Evolutionary conservation across 2,797 vertebrate genomes (phyloP).

Genomic region (Leptatherina wallacei): DNA sequence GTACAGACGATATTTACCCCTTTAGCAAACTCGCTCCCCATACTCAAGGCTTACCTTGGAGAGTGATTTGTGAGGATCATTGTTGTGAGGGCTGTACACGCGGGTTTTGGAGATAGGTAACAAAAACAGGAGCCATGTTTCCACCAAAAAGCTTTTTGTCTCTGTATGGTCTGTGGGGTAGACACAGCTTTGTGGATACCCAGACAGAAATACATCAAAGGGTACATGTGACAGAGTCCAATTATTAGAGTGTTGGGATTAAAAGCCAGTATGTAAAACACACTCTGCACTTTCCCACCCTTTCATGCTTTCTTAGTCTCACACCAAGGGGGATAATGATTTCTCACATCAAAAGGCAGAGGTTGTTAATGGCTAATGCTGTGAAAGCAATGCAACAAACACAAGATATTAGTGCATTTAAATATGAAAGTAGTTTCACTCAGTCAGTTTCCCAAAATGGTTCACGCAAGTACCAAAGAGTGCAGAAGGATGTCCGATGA

Average conservation of each 20-base stretch:
- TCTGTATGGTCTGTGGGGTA: constrained; percentile 48
- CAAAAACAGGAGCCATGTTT: constrained; percentile 62
- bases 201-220: constrained; percentile 76
- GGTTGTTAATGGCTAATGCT: constrained; percentile 49
- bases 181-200: constrained; percentile 63
- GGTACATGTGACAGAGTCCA: constrained; percentile 75
- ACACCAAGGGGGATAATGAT: constrained; percentile 71
- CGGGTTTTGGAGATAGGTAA: constrained; percentile 56
- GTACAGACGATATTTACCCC: constrained; percentile 74
- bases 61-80: constrained; percentile 70
- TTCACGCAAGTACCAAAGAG: constrained; percentile 19
- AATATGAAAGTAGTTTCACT: constrained; percentile 29
- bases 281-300: constrained; percentile 64
- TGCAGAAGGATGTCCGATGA: constrained; percentile 20
- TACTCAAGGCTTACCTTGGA: constrained; percentile 68
- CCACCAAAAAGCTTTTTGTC: constrained; percentile 65
- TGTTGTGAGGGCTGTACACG: constrained; percentile 64
- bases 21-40: constrained; percentile 67
- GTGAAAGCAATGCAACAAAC: constrained; percentile 51
- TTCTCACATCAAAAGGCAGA: constrained; percentile 52
- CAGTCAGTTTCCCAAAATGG: constrained; percentile 35
- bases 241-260: constrained; percentile 78
- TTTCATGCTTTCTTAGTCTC: constrained; percentile 77
- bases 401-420: constrained; percentile 46
- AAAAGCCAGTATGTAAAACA: constrained; percentile 77